A percentile compares a stretch with the other conserved stretches of the same genome.
phyloP scores from a whole-genome alignment of 2,113 vertebrate species.

The Morone saxatilis region DNA sequence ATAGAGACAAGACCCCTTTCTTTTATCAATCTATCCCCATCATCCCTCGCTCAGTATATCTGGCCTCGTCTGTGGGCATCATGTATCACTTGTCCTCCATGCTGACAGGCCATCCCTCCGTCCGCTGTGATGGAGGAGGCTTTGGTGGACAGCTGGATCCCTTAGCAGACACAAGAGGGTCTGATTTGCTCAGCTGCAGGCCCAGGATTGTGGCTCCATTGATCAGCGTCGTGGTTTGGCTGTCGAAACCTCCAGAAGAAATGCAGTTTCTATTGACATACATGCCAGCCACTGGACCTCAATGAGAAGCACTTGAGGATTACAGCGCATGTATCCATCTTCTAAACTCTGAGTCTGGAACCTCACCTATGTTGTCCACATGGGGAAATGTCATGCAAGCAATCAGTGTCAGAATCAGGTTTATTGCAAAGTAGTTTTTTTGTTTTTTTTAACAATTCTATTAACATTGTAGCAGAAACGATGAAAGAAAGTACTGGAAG shows the following conservation, averaged over 20 bases:
- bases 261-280: slow-evolving; percentile 49
- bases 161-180: slow-evolving; percentile 68
- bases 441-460: too few relatives aligned
- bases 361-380: background rate
- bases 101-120: slow-evolving; percentile 68
- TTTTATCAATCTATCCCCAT: slow-evolving; percentile 76
- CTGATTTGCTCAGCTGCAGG: slow-evolving; percentile 49
- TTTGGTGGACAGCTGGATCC: slow-evolving; percentile 65
- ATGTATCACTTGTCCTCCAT: slow-evolving; percentile 66
- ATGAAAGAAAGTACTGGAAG: too few relatives aligned
- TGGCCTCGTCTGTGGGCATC: slow-evolving; percentile 44
- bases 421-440: too few relatives aligned
- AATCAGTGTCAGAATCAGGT: background rate
- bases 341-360: background rate
- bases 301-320: slow-evolving; percentile 28
- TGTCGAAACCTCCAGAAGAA: slow-evolving; percentile 36
- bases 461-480: too few relatives aligned
- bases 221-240: slow-evolving; percentile 28
- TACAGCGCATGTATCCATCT: slow-evolving; percentile 23
- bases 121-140: slow-evolving; percentile 67
- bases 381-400: background rate
- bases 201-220: slow-evolving; percentile 32
- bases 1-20: slow-evolving; percentile 71
- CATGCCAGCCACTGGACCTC: slow-evolving; percentile 12
- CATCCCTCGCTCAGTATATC: slow-evolving; percentile 58